Percentiles rank a stretch among this genome's conserved stretches.
phyloP scores from a whole-genome alignment of 1,140 invertebrate genomes.

The Macrobrachium nipponense region DNA sequence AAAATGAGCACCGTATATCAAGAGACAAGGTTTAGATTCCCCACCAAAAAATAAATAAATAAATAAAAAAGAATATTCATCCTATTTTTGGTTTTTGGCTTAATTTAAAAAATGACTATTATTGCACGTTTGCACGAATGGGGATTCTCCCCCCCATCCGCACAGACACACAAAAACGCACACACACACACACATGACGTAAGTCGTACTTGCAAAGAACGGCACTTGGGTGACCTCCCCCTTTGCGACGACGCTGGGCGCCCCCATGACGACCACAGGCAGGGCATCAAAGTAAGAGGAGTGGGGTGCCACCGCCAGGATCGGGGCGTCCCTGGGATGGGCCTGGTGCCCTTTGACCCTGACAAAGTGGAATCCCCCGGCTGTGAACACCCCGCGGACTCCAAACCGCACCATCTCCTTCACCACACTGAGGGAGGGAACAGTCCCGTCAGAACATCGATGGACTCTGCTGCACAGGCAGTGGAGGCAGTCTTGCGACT shows the following conservation, averaged over 20 bases:
- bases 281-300: constrained; percentile 92
- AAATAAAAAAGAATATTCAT: no score
- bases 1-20: no score
- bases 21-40: no score
- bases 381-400: constrained; percentile 81
- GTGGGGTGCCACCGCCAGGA: constrained; percentile 89
- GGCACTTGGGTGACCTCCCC: constrained; percentile 82
- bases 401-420: constrained; percentile 75
- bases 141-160: no score
- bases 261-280: constrained; percentile 81
- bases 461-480: not conserved
- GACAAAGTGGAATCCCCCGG: constrained; percentile 83
- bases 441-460: not conserved
- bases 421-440: constrained; percentile 69
- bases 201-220: constrained; percentile 85
- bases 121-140: no score
- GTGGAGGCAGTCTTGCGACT: not conserved
- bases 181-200: no score
- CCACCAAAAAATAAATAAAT: no score
- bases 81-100: no score
- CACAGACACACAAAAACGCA: no score
- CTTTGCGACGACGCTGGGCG: constrained; percentile 89
- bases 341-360: constrained; percentile 78
- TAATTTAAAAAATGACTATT: no score
- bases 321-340: constrained; percentile 79